Evolutionary conservation across 2,113 vertebrate species (phyloP).

Genomic region (Marcusenius ussheri): DNA sequence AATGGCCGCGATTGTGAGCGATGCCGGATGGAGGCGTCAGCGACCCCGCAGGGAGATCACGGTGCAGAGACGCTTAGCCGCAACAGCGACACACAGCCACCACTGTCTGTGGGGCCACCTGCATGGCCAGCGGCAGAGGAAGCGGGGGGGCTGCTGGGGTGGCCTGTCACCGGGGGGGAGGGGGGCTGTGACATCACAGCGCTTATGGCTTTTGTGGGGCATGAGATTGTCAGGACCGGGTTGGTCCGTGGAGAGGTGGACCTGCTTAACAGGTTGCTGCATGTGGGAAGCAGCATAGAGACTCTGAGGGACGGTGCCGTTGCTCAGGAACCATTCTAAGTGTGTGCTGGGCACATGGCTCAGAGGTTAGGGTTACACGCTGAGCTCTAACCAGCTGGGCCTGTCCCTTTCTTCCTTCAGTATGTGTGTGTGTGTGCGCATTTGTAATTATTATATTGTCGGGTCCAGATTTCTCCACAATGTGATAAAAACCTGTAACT

Average conservation of each 20-base stretch:
- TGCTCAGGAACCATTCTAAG: background rate
- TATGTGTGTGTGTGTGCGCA: background rate
- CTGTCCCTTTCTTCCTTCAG: background rate
- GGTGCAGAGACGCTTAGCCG: background rate
- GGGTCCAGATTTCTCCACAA: too few species aligned
- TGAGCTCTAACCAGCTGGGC: background rate
- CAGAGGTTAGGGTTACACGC: background rate
- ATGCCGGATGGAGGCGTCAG: background rate
- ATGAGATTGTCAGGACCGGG: background rate
- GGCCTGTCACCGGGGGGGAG: background rate
- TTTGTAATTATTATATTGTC: background rate
- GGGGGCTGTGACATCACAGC: background rate
- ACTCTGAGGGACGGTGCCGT: background rate
- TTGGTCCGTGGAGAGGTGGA: background rate
- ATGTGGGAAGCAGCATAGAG: background rate
- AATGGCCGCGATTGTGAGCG: background rate
- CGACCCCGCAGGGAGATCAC: background rate
- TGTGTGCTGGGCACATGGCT: background rate
- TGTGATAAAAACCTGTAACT: too few species aligned
- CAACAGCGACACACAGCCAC: background rate
- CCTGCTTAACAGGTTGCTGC: background rate
- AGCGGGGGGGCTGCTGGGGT: background rate
- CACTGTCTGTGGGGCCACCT: slow-evolving; percentile 10
- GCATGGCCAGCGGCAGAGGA: background rate
- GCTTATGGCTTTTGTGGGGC: background rate